Evolutionary conservation across 1,140 invertebrate genomes (phyloP).

Genomic region (Tetramorium simillimum): DNA sequence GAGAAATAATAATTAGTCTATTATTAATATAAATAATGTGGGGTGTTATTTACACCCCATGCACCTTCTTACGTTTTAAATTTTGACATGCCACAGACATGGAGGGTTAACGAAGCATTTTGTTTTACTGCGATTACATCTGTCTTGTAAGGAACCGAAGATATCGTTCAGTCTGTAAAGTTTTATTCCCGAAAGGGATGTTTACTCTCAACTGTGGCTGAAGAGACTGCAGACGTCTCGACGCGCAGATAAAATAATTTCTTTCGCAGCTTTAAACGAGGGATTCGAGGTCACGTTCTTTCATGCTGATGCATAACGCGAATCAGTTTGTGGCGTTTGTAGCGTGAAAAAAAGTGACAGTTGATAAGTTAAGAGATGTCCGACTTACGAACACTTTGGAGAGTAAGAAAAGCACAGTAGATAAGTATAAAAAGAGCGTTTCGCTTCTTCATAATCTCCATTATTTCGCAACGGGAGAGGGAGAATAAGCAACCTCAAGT

Average conservation of each 20-base stretch:
- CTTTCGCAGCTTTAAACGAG: not conserved
- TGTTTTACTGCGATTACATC: no score
- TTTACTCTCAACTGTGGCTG: not conserved
- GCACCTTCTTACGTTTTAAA: no score
- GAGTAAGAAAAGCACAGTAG: slow-evolving; percentile 47
- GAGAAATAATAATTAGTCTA: no score
- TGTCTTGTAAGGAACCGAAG: not conserved
- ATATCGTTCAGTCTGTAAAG: not conserved
- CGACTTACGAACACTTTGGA: slow-evolving; percentile 62
- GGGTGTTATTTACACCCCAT: no score
- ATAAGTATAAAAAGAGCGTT: slow-evolving; percentile 49
- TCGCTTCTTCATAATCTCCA: slow-evolving; percentile 40
- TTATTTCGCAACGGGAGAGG: no score
- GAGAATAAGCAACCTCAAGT: not conserved
- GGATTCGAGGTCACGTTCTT: not conserved
- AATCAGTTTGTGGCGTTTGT: not conserved
- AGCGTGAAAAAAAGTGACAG: not conserved
- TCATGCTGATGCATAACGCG: not conserved
- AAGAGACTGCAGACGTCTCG: not conserved
- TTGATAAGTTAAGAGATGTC: not conserved
- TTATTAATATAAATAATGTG: no score
- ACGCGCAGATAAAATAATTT: not conserved
- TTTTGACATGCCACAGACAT: no score
- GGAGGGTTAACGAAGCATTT: no score
- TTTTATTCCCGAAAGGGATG: not conserved